phyloP scores from a whole-genome alignment of 2,113 vertebrate genomes.

The Cebus imitator region DNA sequence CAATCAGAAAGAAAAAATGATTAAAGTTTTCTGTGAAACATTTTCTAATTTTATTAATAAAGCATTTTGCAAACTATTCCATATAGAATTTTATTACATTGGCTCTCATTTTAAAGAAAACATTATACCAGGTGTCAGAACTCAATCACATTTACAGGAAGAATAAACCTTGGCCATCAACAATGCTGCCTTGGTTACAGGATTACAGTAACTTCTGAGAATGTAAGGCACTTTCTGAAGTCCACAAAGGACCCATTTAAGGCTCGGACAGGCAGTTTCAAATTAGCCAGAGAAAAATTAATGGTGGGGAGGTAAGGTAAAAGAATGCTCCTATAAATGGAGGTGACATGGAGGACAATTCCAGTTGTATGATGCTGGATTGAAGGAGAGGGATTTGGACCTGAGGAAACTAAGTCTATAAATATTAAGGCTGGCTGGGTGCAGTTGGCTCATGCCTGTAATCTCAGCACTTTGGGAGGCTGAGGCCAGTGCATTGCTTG shows the following conservation, averaged over 20 bases:
- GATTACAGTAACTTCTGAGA: constrained; percentile 8
- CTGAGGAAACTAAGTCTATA: not conserved
- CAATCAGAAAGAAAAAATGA: not conserved
- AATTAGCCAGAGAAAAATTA: constrained; percentile 29
- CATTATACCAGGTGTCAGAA: constrained; percentile 42
- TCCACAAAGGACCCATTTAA: constrained; percentile 18
- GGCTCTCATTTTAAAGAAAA: constrained; percentile 50
- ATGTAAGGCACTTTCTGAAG: not conserved
- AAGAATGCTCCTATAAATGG: not conserved
- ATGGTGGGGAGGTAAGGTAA: not conserved
- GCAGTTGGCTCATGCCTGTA: too few relatives aligned
- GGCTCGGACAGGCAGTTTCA: not conserved
- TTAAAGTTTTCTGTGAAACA: not conserved
- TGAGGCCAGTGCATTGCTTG: too few relatives aligned
- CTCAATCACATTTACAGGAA: constrained; percentile 52
- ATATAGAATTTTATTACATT: constrained; percentile 44
- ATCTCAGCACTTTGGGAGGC: too few relatives aligned
- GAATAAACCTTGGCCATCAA: not conserved
- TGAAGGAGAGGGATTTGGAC: not conserved
- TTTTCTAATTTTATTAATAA: not conserved
- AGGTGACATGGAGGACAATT: not conserved
- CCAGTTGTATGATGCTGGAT: not conserved
- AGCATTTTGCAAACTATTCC: not conserved
- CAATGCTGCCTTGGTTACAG: constrained; percentile 32
- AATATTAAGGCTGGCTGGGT: not conserved